Conservation (phyloP, 2,113 vertebrate species). For the Hylia prasina region DNA sequence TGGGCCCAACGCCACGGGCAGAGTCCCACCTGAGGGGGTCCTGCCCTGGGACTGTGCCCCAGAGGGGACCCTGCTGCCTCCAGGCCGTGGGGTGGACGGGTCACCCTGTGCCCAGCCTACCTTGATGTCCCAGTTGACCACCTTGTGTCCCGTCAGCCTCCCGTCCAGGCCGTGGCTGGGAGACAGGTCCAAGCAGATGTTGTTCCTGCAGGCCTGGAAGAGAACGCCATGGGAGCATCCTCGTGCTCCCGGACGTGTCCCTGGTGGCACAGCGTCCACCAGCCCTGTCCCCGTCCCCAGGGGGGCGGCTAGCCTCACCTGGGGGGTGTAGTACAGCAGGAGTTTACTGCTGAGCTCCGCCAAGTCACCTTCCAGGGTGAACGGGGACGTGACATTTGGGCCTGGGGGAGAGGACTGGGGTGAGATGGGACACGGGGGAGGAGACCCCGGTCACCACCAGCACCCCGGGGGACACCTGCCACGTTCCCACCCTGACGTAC, state of each 20-base stretch:
- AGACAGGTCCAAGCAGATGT: constrained; percentile 93
- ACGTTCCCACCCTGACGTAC: background rate
- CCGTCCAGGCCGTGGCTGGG: constrained; percentile 87
- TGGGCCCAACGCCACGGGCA: rapidly evolving
- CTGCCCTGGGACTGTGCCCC: background rate
- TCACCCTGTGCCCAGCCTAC: constrained; percentile 40
- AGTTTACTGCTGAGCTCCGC: constrained; percentile 85
- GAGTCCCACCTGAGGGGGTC: background rate
- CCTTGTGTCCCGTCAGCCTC: constrained; percentile 89
- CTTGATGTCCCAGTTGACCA: constrained; percentile 95
- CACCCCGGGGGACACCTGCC: rapidly evolving
- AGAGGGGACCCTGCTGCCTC: background rate
- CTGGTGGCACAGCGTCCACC: background rate
- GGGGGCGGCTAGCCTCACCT: constrained; percentile 71
- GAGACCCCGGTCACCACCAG: background rate
- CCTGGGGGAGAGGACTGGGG: constrained; percentile 64
- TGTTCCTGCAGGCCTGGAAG: constrained; percentile 88
- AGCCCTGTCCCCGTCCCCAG: background rate
- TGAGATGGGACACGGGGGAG: background rate
- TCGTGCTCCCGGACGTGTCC: background rate
- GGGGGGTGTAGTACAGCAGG: constrained; percentile 92
- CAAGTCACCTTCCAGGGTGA: constrained; percentile 85
- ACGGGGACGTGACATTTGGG: constrained; percentile 87
- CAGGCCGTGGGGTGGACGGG: rapidly evolving
- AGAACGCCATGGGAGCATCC: background rate